A percentile compares a stretch with the other conserved stretches of the same genome.
These are phyloP conservation scores for Pelobates fuscus DNA, from an alignment of 2,113 vertebrate species.

Conservation along the genomic window DNA sequence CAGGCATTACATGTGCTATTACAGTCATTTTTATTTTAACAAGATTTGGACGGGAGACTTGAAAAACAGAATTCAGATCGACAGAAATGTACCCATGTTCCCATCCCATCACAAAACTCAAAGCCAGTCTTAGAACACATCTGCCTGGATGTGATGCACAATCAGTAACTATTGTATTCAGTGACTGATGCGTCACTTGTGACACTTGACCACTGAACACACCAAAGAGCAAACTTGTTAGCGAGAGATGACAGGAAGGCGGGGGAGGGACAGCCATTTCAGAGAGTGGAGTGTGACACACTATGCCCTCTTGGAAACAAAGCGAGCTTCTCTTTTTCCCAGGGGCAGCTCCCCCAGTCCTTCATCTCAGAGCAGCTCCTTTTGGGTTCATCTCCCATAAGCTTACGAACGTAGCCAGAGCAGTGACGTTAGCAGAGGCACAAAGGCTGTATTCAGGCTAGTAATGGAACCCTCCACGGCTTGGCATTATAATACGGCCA, in stretches of 20 bases:
- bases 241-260: conserved; percentile 52
- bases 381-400: conserved; percentile 59
- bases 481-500: conserved; percentile 48
- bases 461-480: conserved; percentile 49
- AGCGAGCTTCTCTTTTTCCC: conserved; percentile 57
- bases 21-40: too few species aligned
- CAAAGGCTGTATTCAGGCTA: conserved; percentile 77
- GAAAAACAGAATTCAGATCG: too few species aligned
- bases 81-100: background rate
- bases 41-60: too few species aligned
- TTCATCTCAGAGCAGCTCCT: conserved; percentile 61
- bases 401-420: conserved; percentile 59
- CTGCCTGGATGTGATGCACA: conserved; percentile 48
- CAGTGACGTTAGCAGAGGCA: conserved; percentile 70
- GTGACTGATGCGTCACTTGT: conserved; percentile 58
- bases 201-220: conserved; percentile 57
- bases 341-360: conserved; percentile 60
- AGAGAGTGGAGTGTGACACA: conserved; percentile 61
- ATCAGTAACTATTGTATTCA: conserved; percentile 53
- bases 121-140: conserved; percentile 11
- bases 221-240: conserved; percentile 52
- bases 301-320: conserved; percentile 58
- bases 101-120: too few species aligned
- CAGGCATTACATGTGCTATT: too few species aligned
- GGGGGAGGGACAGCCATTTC: conserved; percentile 55